Base-by-base conservation (phyloP, 2,113 vertebrate species). In the Zapus hudsonius region DNA sequence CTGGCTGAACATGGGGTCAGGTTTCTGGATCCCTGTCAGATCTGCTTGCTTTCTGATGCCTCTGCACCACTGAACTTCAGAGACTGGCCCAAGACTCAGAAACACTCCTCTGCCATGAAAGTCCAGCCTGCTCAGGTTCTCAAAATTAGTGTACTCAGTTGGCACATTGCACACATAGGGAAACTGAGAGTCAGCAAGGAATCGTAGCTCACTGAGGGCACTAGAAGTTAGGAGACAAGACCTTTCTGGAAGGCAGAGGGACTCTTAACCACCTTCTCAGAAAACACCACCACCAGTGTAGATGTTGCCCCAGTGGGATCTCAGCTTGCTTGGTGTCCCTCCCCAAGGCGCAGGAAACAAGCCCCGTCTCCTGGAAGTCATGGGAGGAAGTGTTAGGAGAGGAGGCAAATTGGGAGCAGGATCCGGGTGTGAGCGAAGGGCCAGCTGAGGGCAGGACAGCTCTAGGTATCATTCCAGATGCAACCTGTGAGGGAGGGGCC, bases 301-400 rank as follows among this genome's bases (percentile, higher is more conserved):
- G 78, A 0, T 0, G 52, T 76, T 75, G 23, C 40, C 74, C 33
- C 44, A 40, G 42, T 57, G 3, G 20, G 55, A 8, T 33, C 23
- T 6, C 36, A 42, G 55, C 27, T 9, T 92, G 87, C 91, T 96
- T 84, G 93, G 69, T 36, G 7, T 0, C 5, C 8, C 25, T 61
- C 0, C 10, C 52, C 88, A 13, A 5, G 2, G 11, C 70, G 73
- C 19, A 22, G 40, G 23, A 95, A 12, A 36, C 74, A 92, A 96
- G 95, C 97, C 59, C 11, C 52, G 12, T 0, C 44, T 87, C 40
- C 4, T 69, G 67, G 83, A 78, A 42, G 15, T 87, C 96, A 95
- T 70, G 72, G 64, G 52, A 88, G 89, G 93, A 78, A 91, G 96
- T 96, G 91, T 95, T 92, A 86, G 92, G 78, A 81, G 92, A 90